Percentiles rank a stretch among this genome's conserved stretches.
phyloP scores from a whole-genome alignment of 2,888 invertebrate genomes.

The Toxonevra muliebris region DNA sequence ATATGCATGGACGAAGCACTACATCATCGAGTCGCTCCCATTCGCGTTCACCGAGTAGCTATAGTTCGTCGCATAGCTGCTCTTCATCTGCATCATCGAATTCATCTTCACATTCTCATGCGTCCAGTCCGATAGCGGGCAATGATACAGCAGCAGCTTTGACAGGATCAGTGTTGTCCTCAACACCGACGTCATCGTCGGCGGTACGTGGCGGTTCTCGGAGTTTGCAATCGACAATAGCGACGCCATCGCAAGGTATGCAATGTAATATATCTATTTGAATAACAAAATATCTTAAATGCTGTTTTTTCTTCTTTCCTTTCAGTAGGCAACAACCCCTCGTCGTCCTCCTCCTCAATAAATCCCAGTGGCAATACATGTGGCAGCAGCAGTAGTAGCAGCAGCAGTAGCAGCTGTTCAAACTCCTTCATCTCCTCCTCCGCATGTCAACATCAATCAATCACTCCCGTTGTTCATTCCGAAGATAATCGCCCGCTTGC shows the following conservation, averaged over 20 bases:
- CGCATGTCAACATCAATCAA: slow-evolving; percentile 46
- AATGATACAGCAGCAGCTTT: slow-evolving; percentile 50
- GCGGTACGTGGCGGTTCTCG: slow-evolving; percentile 49
- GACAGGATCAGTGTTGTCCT: slow-evolving; percentile 30
- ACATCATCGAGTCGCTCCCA: slow-evolving; percentile 69
- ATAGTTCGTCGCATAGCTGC: slow-evolving; percentile 65
- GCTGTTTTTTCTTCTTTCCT: slow-evolving; percentile 9
- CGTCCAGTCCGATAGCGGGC: slow-evolving; percentile 63
- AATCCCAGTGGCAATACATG: slow-evolving; percentile 59
- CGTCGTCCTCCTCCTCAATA: slow-evolving; percentile 45
- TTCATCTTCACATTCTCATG: slow-evolving; percentile 63
- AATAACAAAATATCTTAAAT: slow-evolving; percentile 19
- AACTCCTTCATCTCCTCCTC: slow-evolving; percentile 50
- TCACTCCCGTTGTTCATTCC: slow-evolving; percentile 65
- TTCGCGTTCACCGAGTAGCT: slow-evolving; percentile 67
- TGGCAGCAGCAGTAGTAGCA: slow-evolving; percentile 50
- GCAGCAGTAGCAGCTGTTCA: slow-evolving; percentile 49
- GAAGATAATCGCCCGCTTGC: slow-evolving; percentile 79
- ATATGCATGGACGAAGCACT: slow-evolving; percentile 65
- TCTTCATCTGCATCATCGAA: slow-evolving; percentile 58
- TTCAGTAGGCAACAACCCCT: slow-evolving; percentile 38
- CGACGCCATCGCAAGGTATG: slow-evolving; percentile 33
- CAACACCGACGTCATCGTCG: slow-evolving; percentile 46
- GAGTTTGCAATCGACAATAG: slow-evolving; percentile 68
- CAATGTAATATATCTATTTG: slow-evolving; percentile 3